Evolutionary conservation across 2,888 invertebrate genomes (phyloP), one percentile per base, ranked within the genome.

Genomic region (Agrochola litura): DNA sequence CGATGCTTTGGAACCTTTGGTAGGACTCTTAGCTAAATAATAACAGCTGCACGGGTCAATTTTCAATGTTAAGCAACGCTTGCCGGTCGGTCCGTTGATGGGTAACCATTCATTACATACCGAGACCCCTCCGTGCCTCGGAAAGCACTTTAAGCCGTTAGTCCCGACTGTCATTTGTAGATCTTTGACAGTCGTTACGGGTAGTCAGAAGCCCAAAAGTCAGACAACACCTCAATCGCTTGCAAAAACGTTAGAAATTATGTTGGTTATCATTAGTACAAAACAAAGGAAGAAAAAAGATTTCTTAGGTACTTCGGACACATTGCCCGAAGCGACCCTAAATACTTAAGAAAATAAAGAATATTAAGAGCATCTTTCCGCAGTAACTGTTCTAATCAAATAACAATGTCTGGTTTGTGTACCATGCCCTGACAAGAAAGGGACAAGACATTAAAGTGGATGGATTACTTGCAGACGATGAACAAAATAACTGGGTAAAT

Each of bases 1-100:
- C 30, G 68, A 61, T 56, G 54, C 61, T 79, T 82, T 63, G 61
- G 30, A 72, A 73, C 56, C 52, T 52, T 52, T 52, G 2, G 6
- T 52, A 52, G 52, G 19, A 6, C 49, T 19, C 52, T 0, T 19
- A 19, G 52, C 19, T 2, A 6, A 52, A 52, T 52, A 52, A 52
- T 19, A 52, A 19, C 52, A 52, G 52, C 52, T 2, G 19, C 52
- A 52, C 52, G 52, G 52, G 14, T 19, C 52, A 6, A 52, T 52
- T 6, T 52, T 52, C 52, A 52, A 52, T 19, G 52, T 19, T 49
- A 16, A 49, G 49, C 49, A 49, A 49, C 16, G 49, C 16, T 49
- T 52, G 19, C 19, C 52, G 52, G 52, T 19, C 19, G 52, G 2
- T 19, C 52, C 6, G 6, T 19, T 19, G 16, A 49, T 52, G 19